Conservation (phyloP, 2,797 vertebrate genomes). For the Acanthornis magna region DNA sequence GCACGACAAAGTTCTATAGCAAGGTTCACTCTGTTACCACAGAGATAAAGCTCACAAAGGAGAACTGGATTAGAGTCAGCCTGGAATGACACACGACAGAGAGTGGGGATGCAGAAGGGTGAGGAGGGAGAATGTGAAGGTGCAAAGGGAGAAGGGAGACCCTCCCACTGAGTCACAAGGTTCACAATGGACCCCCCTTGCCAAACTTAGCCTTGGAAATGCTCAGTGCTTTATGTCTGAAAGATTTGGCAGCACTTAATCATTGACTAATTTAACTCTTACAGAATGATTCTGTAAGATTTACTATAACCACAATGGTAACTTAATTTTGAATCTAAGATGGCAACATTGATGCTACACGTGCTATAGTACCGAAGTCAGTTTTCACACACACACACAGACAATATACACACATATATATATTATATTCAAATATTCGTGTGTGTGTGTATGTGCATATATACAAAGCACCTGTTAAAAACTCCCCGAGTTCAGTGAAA, state of each 20-base stretch:
- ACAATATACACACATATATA: not conserved
- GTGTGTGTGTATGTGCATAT: not conserved
- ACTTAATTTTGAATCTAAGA: not conserved
- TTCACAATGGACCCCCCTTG: not conserved
- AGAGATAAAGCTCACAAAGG: not conserved
- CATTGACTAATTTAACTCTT: not conserved
- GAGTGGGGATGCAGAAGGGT: too few relatives aligned
- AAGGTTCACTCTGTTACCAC: not conserved
- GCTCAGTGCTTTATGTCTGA: not conserved
- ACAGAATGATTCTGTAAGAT: too few relatives aligned
- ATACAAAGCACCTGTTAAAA: not conserved
- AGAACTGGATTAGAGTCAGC: not conserved
- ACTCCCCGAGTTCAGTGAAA: not conserved
- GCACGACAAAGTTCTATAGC: accelerated
- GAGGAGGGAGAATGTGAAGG: not conserved
- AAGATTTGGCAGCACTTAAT: not conserved
- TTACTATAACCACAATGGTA: too few relatives aligned
- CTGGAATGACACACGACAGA: not conserved
- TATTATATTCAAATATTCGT: not conserved
- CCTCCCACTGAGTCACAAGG: not conserved
- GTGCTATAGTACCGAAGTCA: not conserved
- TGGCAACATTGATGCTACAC: not conserved
- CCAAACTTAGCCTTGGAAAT: not conserved
- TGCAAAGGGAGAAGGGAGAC: not conserved
- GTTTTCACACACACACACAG: not conserved